Conservation (phyloP, 1,140 invertebrate species). For the Acyrthosiphon pisum region DNA sequence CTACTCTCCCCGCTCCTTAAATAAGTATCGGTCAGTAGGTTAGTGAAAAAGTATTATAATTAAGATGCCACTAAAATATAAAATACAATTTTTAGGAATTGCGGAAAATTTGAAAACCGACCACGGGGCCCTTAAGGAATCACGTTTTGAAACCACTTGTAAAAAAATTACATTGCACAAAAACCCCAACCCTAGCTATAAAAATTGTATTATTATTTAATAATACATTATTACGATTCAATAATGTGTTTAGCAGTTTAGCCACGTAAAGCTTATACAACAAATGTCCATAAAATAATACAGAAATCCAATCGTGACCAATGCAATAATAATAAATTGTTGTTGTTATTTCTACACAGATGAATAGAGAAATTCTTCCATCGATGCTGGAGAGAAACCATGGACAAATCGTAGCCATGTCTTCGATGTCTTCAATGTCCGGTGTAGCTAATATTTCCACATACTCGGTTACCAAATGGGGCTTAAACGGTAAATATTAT, state of each 20-base stretch:
- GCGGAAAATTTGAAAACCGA: too few species aligned
- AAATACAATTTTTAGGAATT: too few species aligned
- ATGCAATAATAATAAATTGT: not conserved
- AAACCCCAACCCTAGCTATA: too few species aligned
- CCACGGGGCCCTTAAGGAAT: too few species aligned
- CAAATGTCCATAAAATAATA: not conserved
- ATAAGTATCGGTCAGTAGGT: too few species aligned
- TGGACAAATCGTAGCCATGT: constrained; percentile 95
- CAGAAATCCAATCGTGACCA: not conserved
- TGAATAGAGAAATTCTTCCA: constrained; percentile 46
- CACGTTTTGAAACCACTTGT: not conserved
- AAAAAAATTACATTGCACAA: not conserved
- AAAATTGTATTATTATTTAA: too few species aligned
- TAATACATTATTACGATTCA: not conserved
- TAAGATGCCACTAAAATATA: too few species aligned
- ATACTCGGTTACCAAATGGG: constrained; percentile 61
- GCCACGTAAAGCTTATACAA: not conserved
- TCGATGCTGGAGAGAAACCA: constrained; percentile 67
- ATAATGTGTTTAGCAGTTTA: not conserved
- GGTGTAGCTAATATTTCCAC: constrained; percentile 58
- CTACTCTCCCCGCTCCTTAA: too few species aligned
- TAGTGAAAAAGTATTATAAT: too few species aligned
- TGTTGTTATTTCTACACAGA: not conserved
- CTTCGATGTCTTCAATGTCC: constrained; percentile 79
- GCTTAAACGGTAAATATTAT: constrained; percentile 59